These are phyloP conservation scores for Porites divaricata DNA, from an alignment of 92 coral and sea anemone species.

Conservation along the genomic window DNA sequence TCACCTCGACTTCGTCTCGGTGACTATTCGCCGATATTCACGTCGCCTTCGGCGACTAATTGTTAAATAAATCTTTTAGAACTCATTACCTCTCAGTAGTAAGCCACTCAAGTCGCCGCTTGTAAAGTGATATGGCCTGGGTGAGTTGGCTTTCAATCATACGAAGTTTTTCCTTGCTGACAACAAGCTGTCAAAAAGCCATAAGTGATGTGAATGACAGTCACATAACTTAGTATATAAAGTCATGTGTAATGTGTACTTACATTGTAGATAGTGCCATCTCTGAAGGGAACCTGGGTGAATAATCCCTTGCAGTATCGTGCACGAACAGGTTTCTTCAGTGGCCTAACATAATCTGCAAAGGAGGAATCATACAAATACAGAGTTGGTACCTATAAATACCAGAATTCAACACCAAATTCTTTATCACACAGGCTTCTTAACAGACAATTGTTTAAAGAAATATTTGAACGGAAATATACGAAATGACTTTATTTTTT, in stretches of 20 bases:
- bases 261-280: conserved; percentile 97
- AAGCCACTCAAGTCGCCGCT: conserved; percentile 96
- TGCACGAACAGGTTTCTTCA: conserved; percentile 95
- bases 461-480: no score
- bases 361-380: background rate
- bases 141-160: conserved; percentile 84
- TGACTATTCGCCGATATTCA: no score
- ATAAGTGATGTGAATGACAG: background rate
- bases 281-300: conserved; percentile 93
- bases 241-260: conserved; percentile 10
- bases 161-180: conserved; percentile 80
- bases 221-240: background rate
- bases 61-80: no score
- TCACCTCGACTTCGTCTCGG: no score
- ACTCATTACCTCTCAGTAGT: conserved; percentile 86
- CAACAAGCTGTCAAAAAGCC: conserved; percentile 59
- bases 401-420: background rate
- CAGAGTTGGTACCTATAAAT: background rate
- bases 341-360: conserved; percentile 89
- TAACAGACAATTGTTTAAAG: no score
- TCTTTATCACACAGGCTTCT: background rate
- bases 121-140: conserved; percentile 83
- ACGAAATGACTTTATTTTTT: no score
- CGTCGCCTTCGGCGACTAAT: no score
- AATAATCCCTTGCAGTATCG: conserved; percentile 96